Conservation (phyloP, 2,113 vertebrate genomes). For the Chaenogobius annularis region DNA sequence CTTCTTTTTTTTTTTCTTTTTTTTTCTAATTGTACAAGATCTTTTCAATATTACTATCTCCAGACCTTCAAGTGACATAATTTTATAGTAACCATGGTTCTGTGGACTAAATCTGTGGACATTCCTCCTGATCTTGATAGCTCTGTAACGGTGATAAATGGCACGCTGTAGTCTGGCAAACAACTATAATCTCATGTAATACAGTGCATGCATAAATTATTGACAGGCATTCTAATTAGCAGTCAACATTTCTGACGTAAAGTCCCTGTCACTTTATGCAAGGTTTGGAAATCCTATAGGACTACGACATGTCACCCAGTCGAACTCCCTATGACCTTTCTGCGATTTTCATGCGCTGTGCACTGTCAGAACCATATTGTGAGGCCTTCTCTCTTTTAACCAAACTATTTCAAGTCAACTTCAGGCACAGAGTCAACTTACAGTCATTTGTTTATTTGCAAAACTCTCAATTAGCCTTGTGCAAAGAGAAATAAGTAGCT, state of each 20-base stretch:
- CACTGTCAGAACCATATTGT: too few species aligned
- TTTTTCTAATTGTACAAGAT: too few species aligned
- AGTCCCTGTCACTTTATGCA: not conserved
- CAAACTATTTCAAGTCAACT: not conserved
- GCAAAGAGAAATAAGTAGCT: too few species aligned
- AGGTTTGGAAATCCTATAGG: not conserved
- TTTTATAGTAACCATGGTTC: too few species aligned
- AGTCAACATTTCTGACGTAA: conserved; percentile 6
- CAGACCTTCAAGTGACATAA: too few species aligned
- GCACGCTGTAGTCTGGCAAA: not conserved
- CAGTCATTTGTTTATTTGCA: too few species aligned
- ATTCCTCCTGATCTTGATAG: not conserved
- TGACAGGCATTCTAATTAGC: not conserved
- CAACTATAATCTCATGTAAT: not conserved
- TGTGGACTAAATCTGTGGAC: too few species aligned
- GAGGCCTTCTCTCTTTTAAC: too few species aligned
- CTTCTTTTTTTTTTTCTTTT: too few species aligned
- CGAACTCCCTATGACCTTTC: not conserved
- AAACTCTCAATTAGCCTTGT: too few species aligned
- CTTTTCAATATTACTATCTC: too few species aligned
- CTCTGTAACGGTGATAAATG: not conserved
- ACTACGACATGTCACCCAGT: not conserved
- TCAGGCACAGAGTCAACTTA: not conserved
- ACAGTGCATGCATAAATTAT: not conserved
- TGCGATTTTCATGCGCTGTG: not conserved